Base-by-base conservation (phyloP, 1,140 invertebrate genomes). In the Drosophila nannoptera region DNA sequence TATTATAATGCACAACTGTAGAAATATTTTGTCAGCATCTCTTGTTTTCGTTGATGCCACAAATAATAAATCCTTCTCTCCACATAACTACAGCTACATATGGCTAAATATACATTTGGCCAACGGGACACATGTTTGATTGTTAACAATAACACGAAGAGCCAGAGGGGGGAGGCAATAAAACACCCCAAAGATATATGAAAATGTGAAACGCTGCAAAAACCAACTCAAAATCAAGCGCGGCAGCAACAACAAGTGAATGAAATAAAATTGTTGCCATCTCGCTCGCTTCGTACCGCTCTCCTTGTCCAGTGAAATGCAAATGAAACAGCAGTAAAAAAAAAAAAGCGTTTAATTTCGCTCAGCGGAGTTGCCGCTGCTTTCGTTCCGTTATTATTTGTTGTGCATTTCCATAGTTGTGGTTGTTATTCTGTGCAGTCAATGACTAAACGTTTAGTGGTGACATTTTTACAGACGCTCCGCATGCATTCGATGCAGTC, bases 311-410 rank as follows among this genome's bases (percentile, higher is more conserved):
- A 56, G 33, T 36, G 61, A 46, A 56, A 69, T 65, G 61, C 52
- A 58, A 62, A 63, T 69, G 60, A 29, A 50, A 46, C 55, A 69
- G 16, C 35, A 53, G 33, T 14, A 46, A 72, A 50, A 72, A 46
- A 16, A 72, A 72, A 55, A 73, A 48, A 40, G 59, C 56, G 58
- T 40, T 35, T 68, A 61, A 62, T 56, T 64, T 56, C 16, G 14
- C 14, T 46, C 45, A n/a, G 9, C 49, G 29, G 4, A n/a, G 12
- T 8, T 38, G 12, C 11, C 12, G 9, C 16, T 45, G 22, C n/a
- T 42, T 11, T 12, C 12, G 11, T 42, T 42, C 22, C 22, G n/a
- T 42, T 50, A 11, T 29, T 52, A 42, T 50, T 64, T 38, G 36
- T 36, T n/a, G n/a, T 40, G 29, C 16, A 45, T 46, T 16, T 60